Conservation (phyloP, 2,113 vertebrate species). For the Pelodiscus sinensis region DNA sequence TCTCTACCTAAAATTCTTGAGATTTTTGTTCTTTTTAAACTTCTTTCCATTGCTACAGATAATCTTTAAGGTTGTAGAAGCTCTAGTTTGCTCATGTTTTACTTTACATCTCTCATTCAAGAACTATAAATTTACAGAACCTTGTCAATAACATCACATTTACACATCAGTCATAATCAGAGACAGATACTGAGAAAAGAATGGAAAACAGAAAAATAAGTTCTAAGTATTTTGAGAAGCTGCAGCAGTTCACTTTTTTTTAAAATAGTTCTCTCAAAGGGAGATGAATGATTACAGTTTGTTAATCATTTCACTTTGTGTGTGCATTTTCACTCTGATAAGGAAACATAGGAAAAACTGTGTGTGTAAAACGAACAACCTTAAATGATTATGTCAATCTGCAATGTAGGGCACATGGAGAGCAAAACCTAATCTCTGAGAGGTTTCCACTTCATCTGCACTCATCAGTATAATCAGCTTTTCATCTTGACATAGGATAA, state of each 20-base stretch:
- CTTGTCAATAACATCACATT: rapidly evolving
- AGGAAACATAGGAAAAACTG: background rate
- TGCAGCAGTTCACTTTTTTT: background rate
- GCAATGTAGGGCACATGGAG: slow-evolving; percentile 80
- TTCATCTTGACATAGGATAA: slow-evolving; percentile 76
- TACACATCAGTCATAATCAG: background rate
- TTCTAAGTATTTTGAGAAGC: background rate
- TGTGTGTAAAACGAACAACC: slow-evolving; percentile 45
- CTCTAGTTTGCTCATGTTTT: background rate
- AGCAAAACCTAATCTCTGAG: slow-evolving; percentile 80
- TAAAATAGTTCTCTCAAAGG: background rate
- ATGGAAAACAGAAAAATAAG: background rate
- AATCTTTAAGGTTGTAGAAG: background rate
- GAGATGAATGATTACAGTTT: slow-evolving; percentile 25
- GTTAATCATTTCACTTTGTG: slow-evolving; percentile 1
- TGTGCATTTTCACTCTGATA: background rate
- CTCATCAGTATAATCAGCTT: slow-evolving; percentile 81
- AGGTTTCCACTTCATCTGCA: slow-evolving; percentile 81
- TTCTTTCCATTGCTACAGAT: background rate
- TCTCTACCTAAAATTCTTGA: background rate
- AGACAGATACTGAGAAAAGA: background rate
- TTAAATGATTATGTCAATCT: slow-evolving; percentile 65
- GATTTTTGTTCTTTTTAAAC: background rate
- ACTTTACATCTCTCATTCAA: background rate
- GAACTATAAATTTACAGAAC: background rate